A percentile compares a stretch with the other conserved stretches of the same genome.
phyloP scores from a whole-genome alignment of 2,797 vertebrate genomes.

The Neostethus bicornis region DNA sequence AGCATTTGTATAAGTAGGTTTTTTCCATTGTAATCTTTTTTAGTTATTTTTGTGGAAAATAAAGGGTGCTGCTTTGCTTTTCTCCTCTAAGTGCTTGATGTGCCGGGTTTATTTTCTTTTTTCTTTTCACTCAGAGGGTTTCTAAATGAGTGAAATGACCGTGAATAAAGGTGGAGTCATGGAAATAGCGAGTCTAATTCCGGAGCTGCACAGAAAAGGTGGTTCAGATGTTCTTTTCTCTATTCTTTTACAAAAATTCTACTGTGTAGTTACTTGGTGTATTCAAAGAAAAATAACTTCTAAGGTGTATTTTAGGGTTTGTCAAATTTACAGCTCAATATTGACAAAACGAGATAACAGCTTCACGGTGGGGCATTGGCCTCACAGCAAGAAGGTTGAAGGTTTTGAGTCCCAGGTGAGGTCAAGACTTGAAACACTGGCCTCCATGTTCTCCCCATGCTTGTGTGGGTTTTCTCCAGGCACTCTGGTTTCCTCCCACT shows the following conservation, averaged over 20 bases:
- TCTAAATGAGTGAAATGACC: background rate
- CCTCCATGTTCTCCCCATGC: too few relatives aligned
- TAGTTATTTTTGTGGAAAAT: too few relatives aligned
- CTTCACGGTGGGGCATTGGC: too few relatives aligned
- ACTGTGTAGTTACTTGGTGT: background rate
- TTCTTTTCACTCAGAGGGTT: background rate
- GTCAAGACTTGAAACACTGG: too few relatives aligned
- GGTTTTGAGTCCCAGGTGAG: too few relatives aligned
- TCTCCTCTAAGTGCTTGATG: background rate
- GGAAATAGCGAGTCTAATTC: background rate
- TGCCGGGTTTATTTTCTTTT: background rate
- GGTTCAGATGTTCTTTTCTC: background rate
- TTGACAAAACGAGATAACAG: too few relatives aligned
- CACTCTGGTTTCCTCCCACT: too few relatives aligned
- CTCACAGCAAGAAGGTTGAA: too few relatives aligned
- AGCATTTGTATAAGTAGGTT: background rate
- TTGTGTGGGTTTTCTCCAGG: too few relatives aligned
- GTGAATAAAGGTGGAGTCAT: background rate
- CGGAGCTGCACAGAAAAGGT: background rate
- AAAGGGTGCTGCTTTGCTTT: too few relatives aligned
- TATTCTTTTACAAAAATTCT: background rate
- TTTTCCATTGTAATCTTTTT: too few relatives aligned
- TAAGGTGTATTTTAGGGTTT: background rate
- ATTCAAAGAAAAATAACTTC: background rate
- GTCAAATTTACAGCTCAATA: too few relatives aligned